Base-by-base conservation (phyloP, 2,888 invertebrate genomes). In the Calliopum simillimum region DNA sequence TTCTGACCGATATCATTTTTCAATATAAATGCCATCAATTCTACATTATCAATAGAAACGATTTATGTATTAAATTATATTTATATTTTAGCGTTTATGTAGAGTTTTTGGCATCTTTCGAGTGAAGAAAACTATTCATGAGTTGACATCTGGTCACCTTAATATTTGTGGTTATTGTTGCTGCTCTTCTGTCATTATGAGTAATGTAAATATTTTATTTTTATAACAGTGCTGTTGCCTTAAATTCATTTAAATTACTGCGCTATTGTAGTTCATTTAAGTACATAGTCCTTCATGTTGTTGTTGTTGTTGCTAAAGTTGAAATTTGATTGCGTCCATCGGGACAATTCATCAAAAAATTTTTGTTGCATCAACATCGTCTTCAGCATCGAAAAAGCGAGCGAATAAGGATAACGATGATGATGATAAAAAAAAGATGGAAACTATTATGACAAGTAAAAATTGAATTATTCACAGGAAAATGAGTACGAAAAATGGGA, bases 391-490 rank as follows among this genome's bases (percentile, higher is more conserved):
- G 33, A 33, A 33, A 33, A 33, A 33, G 33, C 33, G 33, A 33
- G 33, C 33, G 33, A 5, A 33, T 33, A 33, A 33, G 33, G 33
- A 33, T 33, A 33, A 33, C 33, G 33, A 33, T 33, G 33, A 33
- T 33, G 8, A 33, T 33, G 33, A 33, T 33, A 8, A 33, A 6
- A 4, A 33, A 33, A 33, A 33, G 8, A 33, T 8, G 8, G 13
- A 8, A 43, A 2, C 19, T 59, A 16, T n/a, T 59, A 41, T 33
- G 56, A 59, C n/a, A 41, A 41, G 59, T 41, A 44, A 44, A 19
- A 44, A 61, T 61, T 44, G 44, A 61, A 61, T 61, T 61, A 61
- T 61, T 61, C 44, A 44, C 61, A 44, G 61, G n/a, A 63, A 44
- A 51, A 64, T 51, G 43, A 33, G 63, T 33, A 25, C 21, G 21